A percentile compares a stretch with the other conserved stretches of the same genome.
These are phyloP conservation scores for Datnioides undecimradiatus DNA, from an alignment of 2,113 vertebrate genomes.

Conservation along the genomic window DNA sequence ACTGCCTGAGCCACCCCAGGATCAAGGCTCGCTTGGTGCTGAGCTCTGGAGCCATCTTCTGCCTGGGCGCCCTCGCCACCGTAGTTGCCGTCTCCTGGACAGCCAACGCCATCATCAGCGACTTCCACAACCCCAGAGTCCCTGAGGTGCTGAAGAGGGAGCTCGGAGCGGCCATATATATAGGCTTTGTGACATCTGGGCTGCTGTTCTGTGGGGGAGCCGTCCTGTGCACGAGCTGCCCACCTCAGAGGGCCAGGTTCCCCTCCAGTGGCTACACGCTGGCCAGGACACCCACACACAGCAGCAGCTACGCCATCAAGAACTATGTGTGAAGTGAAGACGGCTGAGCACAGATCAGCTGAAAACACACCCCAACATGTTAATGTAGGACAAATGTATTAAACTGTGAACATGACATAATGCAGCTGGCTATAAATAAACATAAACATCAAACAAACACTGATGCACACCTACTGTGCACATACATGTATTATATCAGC, in stretches of 20 bases:
- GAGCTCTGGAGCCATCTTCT: conserved; percentile 81
- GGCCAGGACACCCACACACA: conserved; percentile 64
- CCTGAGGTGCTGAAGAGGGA: conserved; percentile 91
- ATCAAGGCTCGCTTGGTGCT: conserved; percentile 83
- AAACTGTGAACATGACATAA: neutral
- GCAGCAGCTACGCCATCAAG: conserved; percentile 84
- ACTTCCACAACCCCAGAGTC: conserved; percentile 92
- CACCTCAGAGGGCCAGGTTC: conserved; percentile 63
- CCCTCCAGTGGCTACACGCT: conserved; percentile 74
- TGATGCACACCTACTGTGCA: too few species aligned
- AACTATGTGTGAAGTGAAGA: conserved; percentile 86
- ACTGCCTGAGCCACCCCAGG: conserved; percentile 80
- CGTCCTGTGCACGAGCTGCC: conserved; percentile 86
- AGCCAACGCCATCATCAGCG: conserved; percentile 89
- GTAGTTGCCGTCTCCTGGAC: conserved; percentile 91
- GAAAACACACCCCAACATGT: neutral
- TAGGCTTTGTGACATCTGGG: conserved; percentile 89
- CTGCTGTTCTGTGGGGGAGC: conserved; percentile 89
- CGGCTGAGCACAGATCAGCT: neutral
- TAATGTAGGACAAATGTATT: neutral
- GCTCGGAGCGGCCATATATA: conserved; percentile 91
- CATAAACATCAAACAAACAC: too few species aligned
- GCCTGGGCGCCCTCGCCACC: conserved; percentile 82
- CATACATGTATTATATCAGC: too few species aligned
- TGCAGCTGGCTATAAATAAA: neutral